These are phyloP conservation scores for Lepidothrix coronata DNA, from an alignment of 2,113 vertebrate genomes.

Conservation along the genomic window DNA sequence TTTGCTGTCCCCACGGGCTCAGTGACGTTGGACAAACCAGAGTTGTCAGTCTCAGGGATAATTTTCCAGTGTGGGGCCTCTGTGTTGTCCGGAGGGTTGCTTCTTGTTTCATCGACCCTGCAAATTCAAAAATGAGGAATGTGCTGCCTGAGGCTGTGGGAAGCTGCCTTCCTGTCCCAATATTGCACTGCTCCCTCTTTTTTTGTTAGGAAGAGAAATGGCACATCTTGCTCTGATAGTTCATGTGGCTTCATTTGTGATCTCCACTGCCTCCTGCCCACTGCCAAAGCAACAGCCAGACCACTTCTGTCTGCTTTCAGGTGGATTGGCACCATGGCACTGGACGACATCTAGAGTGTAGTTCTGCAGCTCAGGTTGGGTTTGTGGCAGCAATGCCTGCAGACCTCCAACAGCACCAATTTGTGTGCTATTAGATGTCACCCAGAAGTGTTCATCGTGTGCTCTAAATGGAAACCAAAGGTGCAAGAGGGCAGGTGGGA, in stretches of 20 bases:
- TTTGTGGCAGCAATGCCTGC: background rate
- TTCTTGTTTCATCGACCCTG: background rate
- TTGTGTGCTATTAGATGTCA: accelerated
- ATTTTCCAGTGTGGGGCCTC: background rate
- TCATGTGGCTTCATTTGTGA: background rate
- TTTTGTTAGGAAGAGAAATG: background rate
- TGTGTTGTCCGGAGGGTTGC: background rate
- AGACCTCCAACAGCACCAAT: background rate
- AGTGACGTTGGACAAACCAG: accelerated
- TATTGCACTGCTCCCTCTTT: too few relatives aligned
- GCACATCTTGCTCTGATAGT: background rate
- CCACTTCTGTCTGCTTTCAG: background rate
- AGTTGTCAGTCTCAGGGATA: background rate
- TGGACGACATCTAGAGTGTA: accelerated
- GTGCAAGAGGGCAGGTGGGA: background rate
- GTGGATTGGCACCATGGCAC: background rate
- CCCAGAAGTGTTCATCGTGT: background rate
- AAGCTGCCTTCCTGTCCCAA: background rate
- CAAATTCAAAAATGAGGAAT: background rate
- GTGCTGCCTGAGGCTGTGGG: background rate
- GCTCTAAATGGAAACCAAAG: background rate
- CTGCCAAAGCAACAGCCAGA: background rate
- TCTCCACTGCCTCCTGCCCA: background rate
- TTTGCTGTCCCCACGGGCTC: background rate
- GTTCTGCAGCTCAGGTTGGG: background rate